Base-by-base conservation (phyloP, 2,797 vertebrate species). In the Epinephelus coioides region DNA sequence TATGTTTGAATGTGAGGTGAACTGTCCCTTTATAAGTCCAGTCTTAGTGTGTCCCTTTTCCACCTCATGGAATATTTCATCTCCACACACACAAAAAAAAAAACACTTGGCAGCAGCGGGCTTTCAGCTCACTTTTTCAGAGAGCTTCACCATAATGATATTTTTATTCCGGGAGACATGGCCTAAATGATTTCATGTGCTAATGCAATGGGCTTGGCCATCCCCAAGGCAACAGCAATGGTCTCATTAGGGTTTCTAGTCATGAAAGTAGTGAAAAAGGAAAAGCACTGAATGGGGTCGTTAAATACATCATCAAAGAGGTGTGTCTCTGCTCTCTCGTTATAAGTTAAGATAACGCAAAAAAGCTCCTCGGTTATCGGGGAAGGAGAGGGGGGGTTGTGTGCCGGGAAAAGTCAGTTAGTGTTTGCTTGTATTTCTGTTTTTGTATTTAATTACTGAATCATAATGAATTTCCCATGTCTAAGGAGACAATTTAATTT, bases 241-340 rank as follows among this genome's bases (percentile, higher is more conserved):
- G 85, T 91, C 92, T 93, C 94, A 92, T 94, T 93, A 94, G 89
- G 78, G 74, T 87, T 89, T 84, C 73, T 62, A 86, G 88, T 93
- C 90, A 92, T 91, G 89, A 85, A 90, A 90, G 87, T 87, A 11
- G 64, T 74, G 73, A 85, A 86, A 84, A 91, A 66, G 73, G 85
- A 78, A 89, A 89, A 78, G 84, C 85, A 19, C 61, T 76, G 89
- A 88, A 91, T 82, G 38, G 79, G 87, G 85, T 90, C 82, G 83
- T 92, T 93, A 92, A 92, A 91, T 85, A 87, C 88, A 91, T 86
- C 91, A 93, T 95, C 91, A 92, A 92, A 91, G 91, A 92, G 89
- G 89, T 90, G 87, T 86, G 88, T 87, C 87, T 86, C 76, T 79
- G 79, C 86, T 81, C 81, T 86, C 72, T 82, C 74, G 74, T 89